A percentile compares a stretch with the other conserved stretches of the same genome.
Conservation (phyloP, 2,113 vertebrate genomes). For the Xyliphius kryptos region DNA sequence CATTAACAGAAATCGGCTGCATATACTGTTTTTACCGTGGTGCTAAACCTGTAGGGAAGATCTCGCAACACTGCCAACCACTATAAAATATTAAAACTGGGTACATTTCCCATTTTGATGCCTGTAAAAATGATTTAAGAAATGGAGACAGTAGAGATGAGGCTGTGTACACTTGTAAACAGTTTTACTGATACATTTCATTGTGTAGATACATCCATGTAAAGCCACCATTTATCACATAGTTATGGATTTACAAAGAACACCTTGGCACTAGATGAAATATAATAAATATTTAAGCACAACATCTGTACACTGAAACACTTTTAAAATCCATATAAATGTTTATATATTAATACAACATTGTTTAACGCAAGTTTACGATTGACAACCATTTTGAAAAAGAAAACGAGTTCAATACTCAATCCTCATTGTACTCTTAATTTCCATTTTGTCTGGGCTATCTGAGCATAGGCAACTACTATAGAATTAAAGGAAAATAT, state of each 20-base stretch:
- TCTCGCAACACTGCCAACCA: too few species aligned
- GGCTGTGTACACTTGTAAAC: constrained; percentile 77
- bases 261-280: constrained; percentile 87
- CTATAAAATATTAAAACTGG: too few species aligned
- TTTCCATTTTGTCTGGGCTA: constrained; percentile 55
- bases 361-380: too few species aligned
- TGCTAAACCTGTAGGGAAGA: too few species aligned
- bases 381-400: constrained; percentile 72
- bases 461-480: constrained; percentile 87
- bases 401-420: too few species aligned
- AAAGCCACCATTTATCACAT: constrained; percentile 91
- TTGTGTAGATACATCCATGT: constrained; percentile 92
- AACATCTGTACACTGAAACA: constrained; percentile 95
- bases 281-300: constrained; percentile 99
- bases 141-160: constrained; percentile 34
- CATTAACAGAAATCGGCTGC: too few species aligned
- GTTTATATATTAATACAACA: constrained; percentile 85
- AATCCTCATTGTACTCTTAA: constrained; percentile 44
- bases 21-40: too few species aligned
- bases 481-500: constrained; percentile 78
- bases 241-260: constrained; percentile 78
- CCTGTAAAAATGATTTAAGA: not conserved
- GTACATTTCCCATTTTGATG: not conserved
- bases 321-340: constrained; percentile 90
- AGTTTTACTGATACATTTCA: constrained; percentile 94